Percentiles rank a stretch among this genome's conserved stretches.
Evolutionary conservation across 2,888 invertebrate species (phyloP).

Genomic region (Leuctra nigra): DNA sequence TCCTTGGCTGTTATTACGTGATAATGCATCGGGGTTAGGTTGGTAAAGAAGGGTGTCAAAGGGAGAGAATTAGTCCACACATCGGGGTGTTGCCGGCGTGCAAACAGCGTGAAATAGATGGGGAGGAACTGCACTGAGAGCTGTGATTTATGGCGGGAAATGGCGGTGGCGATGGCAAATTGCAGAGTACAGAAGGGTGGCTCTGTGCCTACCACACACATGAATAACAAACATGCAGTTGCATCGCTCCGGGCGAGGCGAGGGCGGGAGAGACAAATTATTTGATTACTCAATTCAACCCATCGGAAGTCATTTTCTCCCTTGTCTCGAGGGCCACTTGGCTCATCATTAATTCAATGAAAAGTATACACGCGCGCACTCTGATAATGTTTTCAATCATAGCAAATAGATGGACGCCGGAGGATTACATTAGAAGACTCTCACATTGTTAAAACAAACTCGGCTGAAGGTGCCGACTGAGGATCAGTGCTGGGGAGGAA

Average conservation of each 20-base stretch:
- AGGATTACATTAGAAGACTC: no score
- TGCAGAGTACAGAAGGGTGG: constrained; percentile 22
- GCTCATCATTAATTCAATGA: background rate
- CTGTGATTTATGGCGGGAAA: constrained; percentile 25
- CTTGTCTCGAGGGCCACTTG: background rate
- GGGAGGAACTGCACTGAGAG: constrained; percentile 5
- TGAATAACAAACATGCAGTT: constrained; percentile 24
- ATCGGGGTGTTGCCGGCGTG: background rate
- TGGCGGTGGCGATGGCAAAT: constrained; percentile 23
- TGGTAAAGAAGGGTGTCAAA: background rate
- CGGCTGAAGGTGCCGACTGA: no score
- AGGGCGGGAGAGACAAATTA: background rate
- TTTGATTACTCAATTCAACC: constrained; percentile 13
- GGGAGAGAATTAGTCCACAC: background rate
- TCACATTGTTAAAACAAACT: no score
- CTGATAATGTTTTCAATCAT: no score
- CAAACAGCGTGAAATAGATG: constrained; percentile 15
- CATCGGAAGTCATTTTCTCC: constrained; percentile 2
- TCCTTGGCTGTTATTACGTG: constrained; percentile 14
- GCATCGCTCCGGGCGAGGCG: constrained; percentile 5
- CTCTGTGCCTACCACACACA: constrained; percentile 14
- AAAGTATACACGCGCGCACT: background rate
- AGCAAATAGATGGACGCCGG: no score
- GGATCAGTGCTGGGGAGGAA: no score
- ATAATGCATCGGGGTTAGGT: constrained; percentile 13